A percentile compares a stretch with the other conserved stretches of the same genome.
These are phyloP conservation scores for Phataginus tricuspis DNA, from an alignment of 2,797 vertebrate genomes.

Conservation along the genomic window DNA sequence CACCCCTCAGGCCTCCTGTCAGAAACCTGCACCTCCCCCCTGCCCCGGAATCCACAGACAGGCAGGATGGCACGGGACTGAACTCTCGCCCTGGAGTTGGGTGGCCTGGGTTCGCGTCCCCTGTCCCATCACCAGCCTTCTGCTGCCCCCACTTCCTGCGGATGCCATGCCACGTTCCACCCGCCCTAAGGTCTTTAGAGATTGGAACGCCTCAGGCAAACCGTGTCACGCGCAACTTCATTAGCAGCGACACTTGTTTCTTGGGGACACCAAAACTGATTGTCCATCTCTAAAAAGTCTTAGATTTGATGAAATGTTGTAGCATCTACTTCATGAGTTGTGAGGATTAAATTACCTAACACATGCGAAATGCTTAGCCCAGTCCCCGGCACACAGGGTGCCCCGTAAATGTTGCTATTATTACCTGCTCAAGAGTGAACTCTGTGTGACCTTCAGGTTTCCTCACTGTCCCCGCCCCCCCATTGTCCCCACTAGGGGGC, in stretches of 20 bases:
- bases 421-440: background rate
- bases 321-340: background rate
- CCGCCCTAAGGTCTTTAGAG: background rate
- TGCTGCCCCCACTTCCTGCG: background rate
- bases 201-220: background rate
- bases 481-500: background rate
- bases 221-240: background rate
- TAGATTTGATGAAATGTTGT: background rate
- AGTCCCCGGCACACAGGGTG: background rate
- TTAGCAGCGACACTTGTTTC: background rate
- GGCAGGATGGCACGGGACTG: rapidly evolving
- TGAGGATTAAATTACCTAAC: background rate
- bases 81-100: rapidly evolving
- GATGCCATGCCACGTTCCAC: background rate
- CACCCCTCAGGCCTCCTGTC: background rate
- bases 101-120: rapidly evolving
- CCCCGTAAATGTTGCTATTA: background rate
- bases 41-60: background rate
- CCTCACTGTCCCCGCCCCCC: background rate
- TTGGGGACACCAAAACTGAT: background rate
- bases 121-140: background rate
- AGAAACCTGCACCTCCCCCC: background rate
- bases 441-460: rapidly evolving
- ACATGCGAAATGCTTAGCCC: background rate
- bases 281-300: background rate